phyloP scores from a whole-genome alignment of 2,888 invertebrate species.

The Brachynemurus nebulosus region DNA sequence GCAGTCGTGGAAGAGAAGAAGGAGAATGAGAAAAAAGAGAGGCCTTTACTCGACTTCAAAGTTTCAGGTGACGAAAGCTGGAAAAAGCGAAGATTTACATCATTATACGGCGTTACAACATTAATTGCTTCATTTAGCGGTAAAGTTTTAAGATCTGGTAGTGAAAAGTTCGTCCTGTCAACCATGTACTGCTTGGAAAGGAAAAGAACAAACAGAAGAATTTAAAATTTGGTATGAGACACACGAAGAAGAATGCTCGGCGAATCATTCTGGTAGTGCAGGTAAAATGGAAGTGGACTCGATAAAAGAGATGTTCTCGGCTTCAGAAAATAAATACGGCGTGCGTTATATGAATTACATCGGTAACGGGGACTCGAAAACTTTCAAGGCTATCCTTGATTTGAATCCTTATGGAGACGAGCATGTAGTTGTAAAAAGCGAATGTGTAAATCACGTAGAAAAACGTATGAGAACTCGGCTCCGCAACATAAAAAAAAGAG shows the following conservation, averaged over 20 bases:
- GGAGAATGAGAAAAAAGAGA: neutral
- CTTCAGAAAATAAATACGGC: conserved; percentile 6
- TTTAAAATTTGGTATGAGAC: conserved; percentile 15
- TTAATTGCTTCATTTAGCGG: conserved; percentile 1
- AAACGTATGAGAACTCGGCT: neutral
- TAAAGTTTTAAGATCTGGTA: conserved; percentile 9
- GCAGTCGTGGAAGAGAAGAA: neutral
- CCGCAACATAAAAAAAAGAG: neutral
- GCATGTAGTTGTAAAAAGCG: conserved; percentile 6
- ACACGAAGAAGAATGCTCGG: conserved; percentile 15
- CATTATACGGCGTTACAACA: conserved; percentile 1
- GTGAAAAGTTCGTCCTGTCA: conserved; percentile 16
- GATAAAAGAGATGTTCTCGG: neutral
- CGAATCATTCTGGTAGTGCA: conserved; percentile 5
- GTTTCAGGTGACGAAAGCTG: conserved; percentile 4
- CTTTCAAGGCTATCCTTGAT: conserved; percentile 16
- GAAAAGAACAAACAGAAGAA: conserved; percentile 13
- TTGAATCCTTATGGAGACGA: conserved; percentile 15
- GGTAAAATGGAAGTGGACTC: conserved; percentile 5
- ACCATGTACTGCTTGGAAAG: conserved; percentile 13
- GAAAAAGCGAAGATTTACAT: conserved; percentile 2
- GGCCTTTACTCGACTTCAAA: conserved; percentile 10
- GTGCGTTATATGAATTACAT: conserved; percentile 16
- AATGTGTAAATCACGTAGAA: neutral
- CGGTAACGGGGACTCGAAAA: conserved; percentile 12